These are phyloP conservation scores for Leucoraja ocellata DNA, from an alignment of 2,797 vertebrate species.

Conservation along the genomic window DNA sequence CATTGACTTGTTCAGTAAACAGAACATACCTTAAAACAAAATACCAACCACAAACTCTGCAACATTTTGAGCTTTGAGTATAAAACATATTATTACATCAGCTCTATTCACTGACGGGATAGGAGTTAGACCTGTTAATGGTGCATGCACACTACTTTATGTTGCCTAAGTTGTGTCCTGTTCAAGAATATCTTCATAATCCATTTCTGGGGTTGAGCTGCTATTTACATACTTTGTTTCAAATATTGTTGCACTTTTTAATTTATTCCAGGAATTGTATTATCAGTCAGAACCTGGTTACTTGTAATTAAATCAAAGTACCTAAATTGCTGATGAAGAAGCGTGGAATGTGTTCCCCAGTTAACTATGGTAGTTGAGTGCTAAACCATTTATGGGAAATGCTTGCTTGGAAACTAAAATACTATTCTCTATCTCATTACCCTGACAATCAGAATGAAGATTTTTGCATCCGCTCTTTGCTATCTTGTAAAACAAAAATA, in stretches of 20 bases:
- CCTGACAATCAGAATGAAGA: slow-evolving; percentile 40
- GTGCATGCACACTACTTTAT: neutral
- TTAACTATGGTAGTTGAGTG: slow-evolving; percentile 8
- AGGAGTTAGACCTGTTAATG: neutral
- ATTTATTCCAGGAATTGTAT: neutral
- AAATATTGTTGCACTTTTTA: neutral
- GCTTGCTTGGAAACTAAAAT: slow-evolving; percentile 11
- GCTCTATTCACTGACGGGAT: neutral
- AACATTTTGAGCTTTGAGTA: neutral
- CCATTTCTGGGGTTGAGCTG: neutral
- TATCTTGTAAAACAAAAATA: slow-evolving; percentile 45
- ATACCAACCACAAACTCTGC: neutral
- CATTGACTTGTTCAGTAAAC: neutral
- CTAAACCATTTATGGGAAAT: slow-evolving; percentile 26
- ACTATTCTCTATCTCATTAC: slow-evolving; percentile 16
- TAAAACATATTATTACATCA: neutral
- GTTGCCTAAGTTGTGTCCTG: neutral
- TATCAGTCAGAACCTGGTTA: neutral
- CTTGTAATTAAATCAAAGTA: slow-evolving; percentile 27
- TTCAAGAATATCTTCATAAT: neutral
- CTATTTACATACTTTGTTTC: neutral
- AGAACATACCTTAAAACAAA: neutral
- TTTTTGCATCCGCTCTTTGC: slow-evolving; percentile 41
- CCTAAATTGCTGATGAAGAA: neutral
- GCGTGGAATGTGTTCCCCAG: neutral